These are phyloP conservation scores for Conus canariensis DNA, from an alignment of 2,888 invertebrate genomes.

Conservation along the genomic window DNA sequence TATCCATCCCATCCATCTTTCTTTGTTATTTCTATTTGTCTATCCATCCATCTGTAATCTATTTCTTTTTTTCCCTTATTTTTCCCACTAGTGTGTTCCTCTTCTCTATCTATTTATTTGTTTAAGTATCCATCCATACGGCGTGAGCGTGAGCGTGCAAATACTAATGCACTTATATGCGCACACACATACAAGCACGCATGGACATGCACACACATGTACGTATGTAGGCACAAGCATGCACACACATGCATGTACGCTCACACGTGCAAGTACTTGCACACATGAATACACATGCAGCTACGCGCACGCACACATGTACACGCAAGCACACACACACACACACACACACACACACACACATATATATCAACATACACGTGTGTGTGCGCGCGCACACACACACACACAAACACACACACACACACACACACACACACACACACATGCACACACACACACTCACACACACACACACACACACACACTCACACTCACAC, in stretches of 20 bases:
- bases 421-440: constrained; percentile 2
- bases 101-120: too few species aligned
- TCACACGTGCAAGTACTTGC: not conserved
- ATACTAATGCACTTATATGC: not conserved
- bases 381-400: not conserved
- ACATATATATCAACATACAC: not conserved
- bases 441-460: not conserved
- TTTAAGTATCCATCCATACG: too few species aligned
- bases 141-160: not conserved
- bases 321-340: not conserved
- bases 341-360: constrained; percentile 9
- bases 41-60: too few species aligned
- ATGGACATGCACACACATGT: not conserved
- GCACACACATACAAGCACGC: not conserved
- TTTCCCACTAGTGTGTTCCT: too few species aligned
- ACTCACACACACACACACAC: constrained; percentile 4
- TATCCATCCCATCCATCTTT: too few species aligned
- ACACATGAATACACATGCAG: not conserved
- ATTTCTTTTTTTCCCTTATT: too few species aligned
- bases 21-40: too few species aligned
- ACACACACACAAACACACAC: not conserved
- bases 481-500: not conserved
- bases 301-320: not conserved
- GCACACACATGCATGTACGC: not conserved
- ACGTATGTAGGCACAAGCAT: not conserved